phyloP scores from a whole-genome alignment of 2,797 vertebrate species.

The Lerista edwardsae region DNA sequence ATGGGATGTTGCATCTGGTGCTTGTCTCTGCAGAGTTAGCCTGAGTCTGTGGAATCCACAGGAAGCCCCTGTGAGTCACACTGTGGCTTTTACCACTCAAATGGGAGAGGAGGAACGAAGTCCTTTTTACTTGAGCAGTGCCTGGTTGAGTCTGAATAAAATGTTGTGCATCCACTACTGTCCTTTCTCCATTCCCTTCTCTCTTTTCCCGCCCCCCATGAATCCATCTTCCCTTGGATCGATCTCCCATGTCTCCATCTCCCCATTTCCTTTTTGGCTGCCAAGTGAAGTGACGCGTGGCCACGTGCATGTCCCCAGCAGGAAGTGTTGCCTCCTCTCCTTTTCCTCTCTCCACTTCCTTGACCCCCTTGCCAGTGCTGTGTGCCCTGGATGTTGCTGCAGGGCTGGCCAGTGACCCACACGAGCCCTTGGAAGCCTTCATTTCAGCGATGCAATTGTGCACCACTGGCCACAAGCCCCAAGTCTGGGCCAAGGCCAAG shows the following conservation, averaged over 20 bases:
- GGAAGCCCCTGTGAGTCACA: neutral
- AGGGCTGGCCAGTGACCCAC: no score
- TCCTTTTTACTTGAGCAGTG: conserved; percentile 73
- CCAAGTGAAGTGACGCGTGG: no score
- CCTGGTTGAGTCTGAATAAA: conserved; percentile 66
- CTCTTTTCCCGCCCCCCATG: conserved; percentile 40
- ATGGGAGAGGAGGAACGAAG: conserved; percentile 49
- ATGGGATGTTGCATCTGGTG: neutral
- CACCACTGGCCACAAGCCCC: no score
- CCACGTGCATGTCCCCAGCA: rapidly evolving
- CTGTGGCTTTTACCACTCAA: neutral
- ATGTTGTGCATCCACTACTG: conserved; percentile 68
- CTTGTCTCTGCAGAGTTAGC: neutral
- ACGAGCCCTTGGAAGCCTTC: no score
- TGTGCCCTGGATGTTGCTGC: no score
- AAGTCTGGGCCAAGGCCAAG: no score
- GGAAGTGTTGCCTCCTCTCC: neutral
- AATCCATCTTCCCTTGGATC: neutral
- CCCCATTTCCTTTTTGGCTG: no score
- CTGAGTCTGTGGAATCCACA: neutral
- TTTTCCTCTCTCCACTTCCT: neutral
- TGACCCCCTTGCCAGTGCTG: neutral
- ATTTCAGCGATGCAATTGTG: no score
- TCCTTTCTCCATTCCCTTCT: no score
- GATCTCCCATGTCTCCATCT: no score